Conservation (phyloP, 2,888 invertebrate genomes). For the Drosophila peninsularis region DNA sequence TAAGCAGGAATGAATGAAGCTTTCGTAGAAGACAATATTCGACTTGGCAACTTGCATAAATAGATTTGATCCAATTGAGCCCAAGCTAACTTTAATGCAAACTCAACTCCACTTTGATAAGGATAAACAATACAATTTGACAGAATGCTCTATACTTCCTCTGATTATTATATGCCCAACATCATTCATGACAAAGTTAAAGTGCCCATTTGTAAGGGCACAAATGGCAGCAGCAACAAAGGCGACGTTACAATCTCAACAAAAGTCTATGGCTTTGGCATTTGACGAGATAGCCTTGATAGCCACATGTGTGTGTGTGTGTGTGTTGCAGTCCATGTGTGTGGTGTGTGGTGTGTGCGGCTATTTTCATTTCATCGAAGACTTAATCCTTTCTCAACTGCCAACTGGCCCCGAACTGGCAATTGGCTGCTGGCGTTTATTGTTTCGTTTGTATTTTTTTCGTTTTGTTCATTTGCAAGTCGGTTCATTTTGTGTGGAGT, state of each 20-base stretch:
- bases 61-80: not conserved
- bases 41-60: too few species aligned
- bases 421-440: conserved; percentile 50
- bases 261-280: conserved; percentile 54
- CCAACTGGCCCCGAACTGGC: conserved; percentile 34
- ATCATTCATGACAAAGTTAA: not conserved
- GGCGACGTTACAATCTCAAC: conserved; percentile 40
- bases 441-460: conserved; percentile 35
- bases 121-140: not conserved
- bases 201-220: conserved; percentile 7
- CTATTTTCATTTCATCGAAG: conserved; percentile 66
- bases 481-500: conserved; percentile 3
- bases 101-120: too few species aligned
- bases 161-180: not conserved
- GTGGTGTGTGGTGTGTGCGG: conserved; percentile 17
- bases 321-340: conserved; percentile 10
- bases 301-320: conserved; percentile 16
- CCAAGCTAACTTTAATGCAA: not conserved
- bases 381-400: conserved; percentile 71
- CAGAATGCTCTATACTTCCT: too few species aligned
- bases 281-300: conserved; percentile 38
- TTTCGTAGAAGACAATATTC: too few species aligned
- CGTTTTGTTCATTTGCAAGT: conserved; percentile 35
- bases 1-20: too few species aligned
- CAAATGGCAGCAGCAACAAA: conserved; percentile 25